Base-by-base conservation (phyloP, 2,888 invertebrate species). In the Candidula unifasciata region DNA sequence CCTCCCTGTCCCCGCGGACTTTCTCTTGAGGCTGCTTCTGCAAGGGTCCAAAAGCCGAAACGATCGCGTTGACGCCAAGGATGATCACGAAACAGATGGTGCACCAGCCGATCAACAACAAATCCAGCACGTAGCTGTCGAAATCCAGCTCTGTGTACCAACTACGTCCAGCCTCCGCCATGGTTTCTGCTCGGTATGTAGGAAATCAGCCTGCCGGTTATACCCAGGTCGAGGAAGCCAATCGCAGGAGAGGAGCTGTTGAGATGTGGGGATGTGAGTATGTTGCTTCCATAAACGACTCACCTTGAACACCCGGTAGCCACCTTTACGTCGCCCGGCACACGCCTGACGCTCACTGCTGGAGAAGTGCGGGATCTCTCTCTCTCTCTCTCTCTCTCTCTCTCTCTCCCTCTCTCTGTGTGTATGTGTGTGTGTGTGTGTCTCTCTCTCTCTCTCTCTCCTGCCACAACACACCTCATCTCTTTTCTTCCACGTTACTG, bases 181-280 rank as follows among this genome's bases (percentile, higher is more conserved):
- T 92, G 88, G 92, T 91, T 92, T 90, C 93, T 93, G 85, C 91
- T 90, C 35, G 93, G 90, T 87, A 90, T 88, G 89, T 93, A 93
- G 92, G 93, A 93, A 88, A 93, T 90, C 89, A 93, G 90, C 88
- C 89, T 88, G 79, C 89, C 87, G 82, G 93, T 93, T 88, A 93
- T 91, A 91, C 93, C 92, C 87, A 92, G 93, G 93, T 93, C 93
- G 83, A 73, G 80, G 87, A 84, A 89, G 88, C 91, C 92, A 92
- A 91, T 92, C 89, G 87, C 86, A 89, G 78, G 83, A 87, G 82
- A 86, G 86, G 87, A 81, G 88, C 87, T 84, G 90, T 88, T 13
- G 90, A 90, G 86, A 86, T 86, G 90, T 90, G 89, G 87, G 76
- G 83, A 83, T 77, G 57, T 52, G 69, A 27, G 71, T 79, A 30